phyloP scores from a whole-genome alignment of 2,888 invertebrate genomes.

The Seira sanloemensis region DNA sequence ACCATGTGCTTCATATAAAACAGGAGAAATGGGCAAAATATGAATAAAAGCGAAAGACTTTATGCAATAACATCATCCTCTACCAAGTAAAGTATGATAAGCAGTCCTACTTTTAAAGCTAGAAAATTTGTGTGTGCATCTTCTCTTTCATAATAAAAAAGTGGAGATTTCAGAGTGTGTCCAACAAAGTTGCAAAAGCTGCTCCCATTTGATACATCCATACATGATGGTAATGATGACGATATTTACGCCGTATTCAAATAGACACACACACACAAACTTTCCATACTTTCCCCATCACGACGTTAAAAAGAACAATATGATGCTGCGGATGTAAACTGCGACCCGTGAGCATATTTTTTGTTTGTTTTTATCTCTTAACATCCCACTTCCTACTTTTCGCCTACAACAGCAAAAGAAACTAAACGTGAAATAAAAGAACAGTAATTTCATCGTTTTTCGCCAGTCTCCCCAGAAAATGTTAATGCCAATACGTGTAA shows the following conservation, averaged over 20 bases:
- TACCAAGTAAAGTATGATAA: too few relatives aligned
- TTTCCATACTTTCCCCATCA: not conserved
- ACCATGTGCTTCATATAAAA: slow-evolving; percentile 36
- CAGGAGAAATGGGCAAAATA: not conserved
- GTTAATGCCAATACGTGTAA: not conserved
- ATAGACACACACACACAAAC: not conserved
- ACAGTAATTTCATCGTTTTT: not conserved
- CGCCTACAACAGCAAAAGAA: too few relatives aligned
- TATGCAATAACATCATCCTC: not conserved
- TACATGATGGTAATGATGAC: not conserved
- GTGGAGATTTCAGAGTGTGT: not conserved
- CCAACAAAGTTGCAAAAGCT: not conserved
- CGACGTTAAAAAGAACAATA: not conserved
- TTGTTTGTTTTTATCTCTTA: too few relatives aligned
- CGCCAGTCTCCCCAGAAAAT: not conserved
- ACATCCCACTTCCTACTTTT: too few relatives aligned
- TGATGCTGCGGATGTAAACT: too few relatives aligned
- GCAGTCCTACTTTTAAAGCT: too few relatives aligned
- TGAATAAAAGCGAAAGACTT: not conserved
- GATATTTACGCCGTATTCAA: not conserved
- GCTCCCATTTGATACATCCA: not conserved
- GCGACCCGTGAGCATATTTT: too few relatives aligned
- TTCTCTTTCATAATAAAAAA: not conserved
- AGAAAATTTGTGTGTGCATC: not conserved
- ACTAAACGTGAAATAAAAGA: not conserved